Conservation (phyloP, 2,797 vertebrate genomes). For the Limnodromus scolopaceus region DNA sequence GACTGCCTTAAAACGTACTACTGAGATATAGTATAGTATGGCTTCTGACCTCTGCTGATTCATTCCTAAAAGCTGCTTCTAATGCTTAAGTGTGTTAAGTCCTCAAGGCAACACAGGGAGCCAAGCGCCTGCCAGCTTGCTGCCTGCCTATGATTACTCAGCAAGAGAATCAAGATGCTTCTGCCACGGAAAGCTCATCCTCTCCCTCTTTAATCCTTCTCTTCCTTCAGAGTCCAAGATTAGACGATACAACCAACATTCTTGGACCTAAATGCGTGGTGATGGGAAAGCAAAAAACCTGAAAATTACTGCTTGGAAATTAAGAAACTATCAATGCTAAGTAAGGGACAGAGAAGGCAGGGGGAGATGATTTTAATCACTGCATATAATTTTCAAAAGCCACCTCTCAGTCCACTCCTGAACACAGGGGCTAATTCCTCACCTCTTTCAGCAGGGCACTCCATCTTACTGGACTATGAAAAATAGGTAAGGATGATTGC, state of each 20-base stretch:
- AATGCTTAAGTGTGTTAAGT: neutral
- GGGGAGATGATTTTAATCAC: neutral
- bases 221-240: neutral
- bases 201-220: neutral
- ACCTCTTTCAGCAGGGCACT: neutral
- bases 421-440: neutral
- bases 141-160: neutral
- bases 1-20: neutral
- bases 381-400: neutral
- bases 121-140: neutral
- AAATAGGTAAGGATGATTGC: neutral
- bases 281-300: neutral
- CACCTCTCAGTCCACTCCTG: neutral
- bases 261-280: neutral
- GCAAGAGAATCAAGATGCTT: neutral
- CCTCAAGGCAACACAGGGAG: neutral
- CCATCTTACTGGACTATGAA: neutral
- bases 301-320: neutral
- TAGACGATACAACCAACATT: neutral
- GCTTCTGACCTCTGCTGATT: neutral
- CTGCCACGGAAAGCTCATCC: neutral
- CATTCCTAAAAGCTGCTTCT: neutral
- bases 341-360: neutral
- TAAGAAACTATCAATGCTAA: neutral
- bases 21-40: neutral